Evolutionary conservation across 2,797 vertebrate species (phyloP).

Genomic region (Phataginus tricuspis): DNA sequence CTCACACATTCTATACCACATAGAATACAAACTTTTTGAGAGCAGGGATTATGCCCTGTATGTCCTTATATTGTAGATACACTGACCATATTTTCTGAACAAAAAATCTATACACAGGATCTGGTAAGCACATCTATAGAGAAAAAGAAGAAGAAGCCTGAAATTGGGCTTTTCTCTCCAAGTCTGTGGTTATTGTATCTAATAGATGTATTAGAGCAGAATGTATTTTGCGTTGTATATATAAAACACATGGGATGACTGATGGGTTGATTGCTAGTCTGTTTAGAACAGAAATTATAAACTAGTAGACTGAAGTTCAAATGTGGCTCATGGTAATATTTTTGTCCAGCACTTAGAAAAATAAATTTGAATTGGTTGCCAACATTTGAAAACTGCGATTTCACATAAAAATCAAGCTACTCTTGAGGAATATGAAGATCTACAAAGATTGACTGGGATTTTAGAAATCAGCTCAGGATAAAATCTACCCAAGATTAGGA

Average conservation of each 20-base stretch:
- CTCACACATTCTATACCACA: neutral
- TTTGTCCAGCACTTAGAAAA: neutral
- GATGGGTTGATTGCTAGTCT: neutral
- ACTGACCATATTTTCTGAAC: neutral
- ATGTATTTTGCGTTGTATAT: neutral
- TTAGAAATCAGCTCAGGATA: neutral
- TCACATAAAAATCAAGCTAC: constrained; percentile 14
- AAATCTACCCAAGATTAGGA: neutral
- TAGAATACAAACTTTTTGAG: neutral
- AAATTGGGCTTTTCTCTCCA: neutral
- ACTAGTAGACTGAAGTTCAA: neutral
- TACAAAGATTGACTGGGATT: neutral
- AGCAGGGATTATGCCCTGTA: neutral
- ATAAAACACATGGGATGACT: neutral
- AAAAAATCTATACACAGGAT: neutral
- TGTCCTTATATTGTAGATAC: neutral
- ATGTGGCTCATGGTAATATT: neutral
- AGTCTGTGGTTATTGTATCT: neutral
- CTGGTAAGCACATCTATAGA: neutral
- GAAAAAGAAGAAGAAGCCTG: neutral
- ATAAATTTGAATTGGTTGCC: neutral
- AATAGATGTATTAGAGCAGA: neutral
- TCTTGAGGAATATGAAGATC: constrained; percentile 28
- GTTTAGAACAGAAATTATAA: neutral
- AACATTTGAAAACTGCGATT: constrained; percentile 19